Evolutionary conservation across 2,113 vertebrate genomes (phyloP), one percentile per base, ranked within the genome.

Genomic region (Cervus canadensis): DNA sequence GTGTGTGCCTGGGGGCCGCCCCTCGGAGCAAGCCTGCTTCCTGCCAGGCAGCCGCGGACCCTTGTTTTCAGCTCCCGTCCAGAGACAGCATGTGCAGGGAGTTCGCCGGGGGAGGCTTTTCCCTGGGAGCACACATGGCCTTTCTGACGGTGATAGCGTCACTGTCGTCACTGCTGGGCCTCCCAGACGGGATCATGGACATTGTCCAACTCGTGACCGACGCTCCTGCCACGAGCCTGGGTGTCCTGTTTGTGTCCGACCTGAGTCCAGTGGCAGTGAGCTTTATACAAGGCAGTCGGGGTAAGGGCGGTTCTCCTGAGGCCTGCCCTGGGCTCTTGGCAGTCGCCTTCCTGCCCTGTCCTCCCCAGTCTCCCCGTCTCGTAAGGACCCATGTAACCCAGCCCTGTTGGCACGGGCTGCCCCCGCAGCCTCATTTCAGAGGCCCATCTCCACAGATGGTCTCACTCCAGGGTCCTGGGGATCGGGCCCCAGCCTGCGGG

Each of bases 161-260:
- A 33, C 6, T 21, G 1, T 11, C 13, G 2, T 40, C 56, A 43
- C 4, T 14, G 1, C 13, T 16, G 6, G n/a, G 43, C 10, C 45
- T 36, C 59, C 2, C 23, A 17, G 33, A 11, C 0, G 1, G 28
- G 28, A 3, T 33, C 10, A 0, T 6, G 48, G 45, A 33, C 3
- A 0, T 6, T 11, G 28, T 33, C 48, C 5, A 19, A 48, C 36
- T 6, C 1, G 0, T 19, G 1, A 3, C 7, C 2, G 1, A 1
- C 10, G 3, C 50, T 26, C 23, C 28, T n/a, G 81, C 85, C 6
- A 0, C 0, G 0, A 7, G 26, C 2, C 56, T 28, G 25, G n/a
- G 9, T 43, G 2, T 16, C 3, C 9, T 4, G 1, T n/a, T 13
- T 36, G 45, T 81, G 50, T n/a, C n/a, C 14, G 17, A 40, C 5